Conservation (phyloP, 1,140 invertebrate species). For the Mylabris phalerata region DNA sequence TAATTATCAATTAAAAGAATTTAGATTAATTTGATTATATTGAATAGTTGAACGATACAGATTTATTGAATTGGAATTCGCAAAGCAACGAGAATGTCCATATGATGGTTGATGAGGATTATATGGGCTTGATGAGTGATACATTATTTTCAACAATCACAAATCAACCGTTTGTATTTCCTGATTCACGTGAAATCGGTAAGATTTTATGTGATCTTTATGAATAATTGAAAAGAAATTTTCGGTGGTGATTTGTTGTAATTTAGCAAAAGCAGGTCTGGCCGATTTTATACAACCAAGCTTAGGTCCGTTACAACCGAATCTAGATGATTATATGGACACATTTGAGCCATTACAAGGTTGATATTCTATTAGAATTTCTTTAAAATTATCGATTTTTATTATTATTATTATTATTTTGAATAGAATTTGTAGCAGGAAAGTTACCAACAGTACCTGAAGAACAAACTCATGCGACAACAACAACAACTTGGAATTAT, state of each 20-base stretch:
- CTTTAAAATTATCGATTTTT: neutral
- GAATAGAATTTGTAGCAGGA: slow-evolving; percentile 49
- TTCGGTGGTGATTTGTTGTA: slow-evolving; percentile 32
- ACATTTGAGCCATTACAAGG: slow-evolving; percentile 80
- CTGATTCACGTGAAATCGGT: slow-evolving; percentile 86
- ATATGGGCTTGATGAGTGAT: slow-evolving; percentile 85
- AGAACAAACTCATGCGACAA: slow-evolving; percentile 39
- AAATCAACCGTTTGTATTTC: slow-evolving; percentile 91
- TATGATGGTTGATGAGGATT: slow-evolving; percentile 82
- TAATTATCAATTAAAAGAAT: too few relatives aligned
- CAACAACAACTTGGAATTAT: slow-evolving; percentile 37
- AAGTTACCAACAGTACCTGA: slow-evolving; percentile 60
- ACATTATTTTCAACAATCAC: slow-evolving; percentile 83
- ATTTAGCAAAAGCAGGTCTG: slow-evolving; percentile 54
- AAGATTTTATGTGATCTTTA: too few relatives aligned
- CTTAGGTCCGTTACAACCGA: slow-evolving; percentile 91
- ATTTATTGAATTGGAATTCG: slow-evolving; percentile 67
- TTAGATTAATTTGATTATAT: neutral
- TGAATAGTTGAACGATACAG: slow-evolving; percentile 67
- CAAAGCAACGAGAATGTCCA: slow-evolving; percentile 56
- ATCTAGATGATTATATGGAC: slow-evolving; percentile 94
- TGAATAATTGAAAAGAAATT: neutral
- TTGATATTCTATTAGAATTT: slow-evolving; percentile 35
- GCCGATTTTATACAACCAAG: slow-evolving; percentile 97
- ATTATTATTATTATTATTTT: slow-evolving; percentile 29